These are phyloP conservation scores for Pipistrellus kuhlii DNA, from an alignment of 2,797 vertebrate species.

Conservation along the genomic window DNA sequence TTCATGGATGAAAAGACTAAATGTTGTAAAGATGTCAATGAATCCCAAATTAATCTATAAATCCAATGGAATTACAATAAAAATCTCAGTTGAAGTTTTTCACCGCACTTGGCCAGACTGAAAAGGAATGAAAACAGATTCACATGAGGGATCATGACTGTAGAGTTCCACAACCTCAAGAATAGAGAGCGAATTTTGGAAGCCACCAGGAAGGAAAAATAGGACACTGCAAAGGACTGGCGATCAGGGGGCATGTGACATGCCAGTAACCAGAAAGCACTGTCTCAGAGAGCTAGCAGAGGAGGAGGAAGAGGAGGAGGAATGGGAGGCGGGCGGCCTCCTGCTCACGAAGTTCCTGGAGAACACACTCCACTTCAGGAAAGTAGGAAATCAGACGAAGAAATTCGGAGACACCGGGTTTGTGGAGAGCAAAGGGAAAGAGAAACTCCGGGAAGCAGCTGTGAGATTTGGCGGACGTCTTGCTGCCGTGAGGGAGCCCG, in stretches of 20 bases:
- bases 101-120: not conserved
- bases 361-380: not conserved
- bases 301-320: no score
- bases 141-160: not conserved
- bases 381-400: not conserved
- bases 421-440: not conserved
- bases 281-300: not conserved
- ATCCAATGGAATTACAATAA: not conserved
- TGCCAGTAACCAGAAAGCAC: not conserved
- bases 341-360: not conserved
- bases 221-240: not conserved
- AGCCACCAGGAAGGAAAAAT: not conserved
- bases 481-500: not conserved
- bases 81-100: not conserved
- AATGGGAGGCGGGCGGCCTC: accelerated
- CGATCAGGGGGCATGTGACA: not conserved
- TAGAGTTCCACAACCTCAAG: not conserved
- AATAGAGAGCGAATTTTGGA: not conserved
- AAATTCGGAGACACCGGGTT: not conserved
- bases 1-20: not conserved
- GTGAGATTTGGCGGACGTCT: not conserved
- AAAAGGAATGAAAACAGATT: not conserved
- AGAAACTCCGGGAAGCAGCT: not conserved
- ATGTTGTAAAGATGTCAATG: not conserved
- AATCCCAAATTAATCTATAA: not conserved